phyloP scores from a whole-genome alignment of 2,797 vertebrate species.

The Sorex maritimensis region DNA sequence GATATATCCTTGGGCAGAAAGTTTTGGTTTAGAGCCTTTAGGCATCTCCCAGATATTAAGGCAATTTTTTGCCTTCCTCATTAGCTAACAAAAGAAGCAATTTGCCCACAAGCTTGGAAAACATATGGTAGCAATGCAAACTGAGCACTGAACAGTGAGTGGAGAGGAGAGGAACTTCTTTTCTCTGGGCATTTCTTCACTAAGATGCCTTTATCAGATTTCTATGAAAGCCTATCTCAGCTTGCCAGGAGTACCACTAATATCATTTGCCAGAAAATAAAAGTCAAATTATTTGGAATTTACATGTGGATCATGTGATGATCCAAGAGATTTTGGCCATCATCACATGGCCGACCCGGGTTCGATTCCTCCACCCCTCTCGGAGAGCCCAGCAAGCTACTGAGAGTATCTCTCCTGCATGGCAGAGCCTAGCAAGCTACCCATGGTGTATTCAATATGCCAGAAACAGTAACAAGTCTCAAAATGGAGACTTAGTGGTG shows the following conservation, averaged over 20 bases:
- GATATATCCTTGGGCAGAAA: constrained; percentile 74
- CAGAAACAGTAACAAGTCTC: too few species aligned
- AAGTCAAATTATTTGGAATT: neutral
- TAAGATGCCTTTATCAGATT: constrained; percentile 20
- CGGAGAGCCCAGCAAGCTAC: too few species aligned
- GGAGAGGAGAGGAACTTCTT: neutral
- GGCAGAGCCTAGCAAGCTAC: too few species aligned
- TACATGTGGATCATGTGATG: neutral
- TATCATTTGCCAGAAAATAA: constrained; percentile 23
- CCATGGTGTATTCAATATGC: too few species aligned
- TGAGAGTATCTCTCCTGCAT: too few species aligned
- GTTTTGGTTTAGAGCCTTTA: constrained; percentile 79
- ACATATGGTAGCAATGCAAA: neutral
- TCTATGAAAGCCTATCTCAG: neutral
- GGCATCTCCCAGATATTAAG: constrained; percentile 81
- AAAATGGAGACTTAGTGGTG: too few species aligned
- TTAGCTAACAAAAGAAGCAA: neutral
- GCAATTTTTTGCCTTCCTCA: neutral
- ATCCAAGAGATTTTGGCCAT: neutral
- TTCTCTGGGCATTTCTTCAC: neutral
- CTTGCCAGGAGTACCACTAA: neutral
- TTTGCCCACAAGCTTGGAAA: neutral
- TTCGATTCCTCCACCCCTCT: too few species aligned
- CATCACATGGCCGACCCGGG: too few species aligned
- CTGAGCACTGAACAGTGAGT: neutral